Evolutionary conservation across 2,797 vertebrate species (phyloP).

Genomic region (Thaleichthys pacificus): DNA sequence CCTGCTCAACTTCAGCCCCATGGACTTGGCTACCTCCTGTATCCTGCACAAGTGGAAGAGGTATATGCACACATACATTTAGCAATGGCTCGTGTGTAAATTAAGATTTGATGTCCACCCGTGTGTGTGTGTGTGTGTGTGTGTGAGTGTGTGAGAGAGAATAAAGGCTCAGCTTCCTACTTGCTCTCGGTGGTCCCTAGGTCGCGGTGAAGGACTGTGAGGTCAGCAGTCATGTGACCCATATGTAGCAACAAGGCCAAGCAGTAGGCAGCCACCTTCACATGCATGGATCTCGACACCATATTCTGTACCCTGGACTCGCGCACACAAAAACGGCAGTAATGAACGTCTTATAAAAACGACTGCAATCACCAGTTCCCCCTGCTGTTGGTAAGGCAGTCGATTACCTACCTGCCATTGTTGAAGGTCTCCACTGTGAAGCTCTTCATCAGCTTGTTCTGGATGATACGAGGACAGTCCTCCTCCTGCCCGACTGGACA

Average conservation of each 20-base stretch:
- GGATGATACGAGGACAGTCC: slow-evolving; percentile 82
- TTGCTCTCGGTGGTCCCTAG: slow-evolving; percentile 81
- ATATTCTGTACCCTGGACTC: slow-evolving; percentile 79
- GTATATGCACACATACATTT: background rate
- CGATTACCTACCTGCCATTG: slow-evolving; percentile 78
- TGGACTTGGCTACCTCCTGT: slow-evolving; percentile 85
- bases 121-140: slow-evolving; percentile 2
- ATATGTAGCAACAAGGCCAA: slow-evolving; percentile 88
- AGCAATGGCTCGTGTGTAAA: no score
- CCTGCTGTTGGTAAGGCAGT: no score
- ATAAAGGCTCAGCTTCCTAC: slow-evolving; percentile 55
- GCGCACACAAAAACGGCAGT: background rate
- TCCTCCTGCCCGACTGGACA: slow-evolving; percentile 78
- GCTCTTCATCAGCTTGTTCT: slow-evolving; percentile 79
- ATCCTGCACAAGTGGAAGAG: slow-evolving; percentile 73
- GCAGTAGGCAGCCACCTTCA: slow-evolving; percentile 83
- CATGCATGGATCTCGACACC: slow-evolving; percentile 83
- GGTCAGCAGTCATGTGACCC: slow-evolving; percentile 79
- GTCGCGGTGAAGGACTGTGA: slow-evolving; percentile 88
- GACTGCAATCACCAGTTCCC: no score
- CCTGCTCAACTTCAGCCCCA: slow-evolving; percentile 84
- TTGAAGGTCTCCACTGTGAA: slow-evolving; percentile 86
- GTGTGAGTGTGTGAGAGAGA: background rate
- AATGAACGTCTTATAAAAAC: no score
- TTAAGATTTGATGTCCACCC: no score